Base-by-base conservation (phyloP, 2,888 invertebrate species). In the Blastobasis lacticolella region DNA sequence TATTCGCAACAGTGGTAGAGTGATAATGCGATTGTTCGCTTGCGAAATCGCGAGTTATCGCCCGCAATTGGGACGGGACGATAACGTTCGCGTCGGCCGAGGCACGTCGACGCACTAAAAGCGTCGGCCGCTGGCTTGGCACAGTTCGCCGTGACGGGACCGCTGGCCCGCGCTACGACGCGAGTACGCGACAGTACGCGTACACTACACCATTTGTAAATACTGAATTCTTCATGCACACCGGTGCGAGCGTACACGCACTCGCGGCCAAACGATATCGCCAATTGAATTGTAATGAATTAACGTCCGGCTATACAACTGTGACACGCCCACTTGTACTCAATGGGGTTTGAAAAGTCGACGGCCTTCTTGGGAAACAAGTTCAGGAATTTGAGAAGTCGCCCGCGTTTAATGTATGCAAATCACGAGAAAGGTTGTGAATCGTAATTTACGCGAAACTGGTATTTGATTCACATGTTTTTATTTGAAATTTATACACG, bases 201-300 rank as follows among this genome's bases (percentile, higher is more conserved):
- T 68, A 75, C 67, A 75, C 73, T 76, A 73, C 75, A 67, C 60
- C 64, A 68, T 75, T 79, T 77, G 80, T 83, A 78, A 80, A 83
- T 83, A 77, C 72, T 73, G 69, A 67, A 73, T 73, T 62, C 62
- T 54, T 23, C 55, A 56, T 54, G 50, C 49, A 50, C 53, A 56
- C 57, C 50, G 57, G 54, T 55, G 53, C 54, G 58, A 57, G 55
- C 23, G 23, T 23, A 23, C 23, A 23, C 23, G 23, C 23, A 23
- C 23, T 55, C 56, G 62, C 62, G 53, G 53, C 53, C 57, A 67
- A 71, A 70, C 69, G 63, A 65, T 63, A 63, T 62, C 64, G 61
- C 62, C 61, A 57, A 54, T 68, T 63, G 64, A 66, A 70, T 71
- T 62, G 66, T 59, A 64, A 57, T 56, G 54, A 54, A 57, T 64